Conservation (phyloP, 92 coral and sea anemone species). For the Porites lobata region DNA sequence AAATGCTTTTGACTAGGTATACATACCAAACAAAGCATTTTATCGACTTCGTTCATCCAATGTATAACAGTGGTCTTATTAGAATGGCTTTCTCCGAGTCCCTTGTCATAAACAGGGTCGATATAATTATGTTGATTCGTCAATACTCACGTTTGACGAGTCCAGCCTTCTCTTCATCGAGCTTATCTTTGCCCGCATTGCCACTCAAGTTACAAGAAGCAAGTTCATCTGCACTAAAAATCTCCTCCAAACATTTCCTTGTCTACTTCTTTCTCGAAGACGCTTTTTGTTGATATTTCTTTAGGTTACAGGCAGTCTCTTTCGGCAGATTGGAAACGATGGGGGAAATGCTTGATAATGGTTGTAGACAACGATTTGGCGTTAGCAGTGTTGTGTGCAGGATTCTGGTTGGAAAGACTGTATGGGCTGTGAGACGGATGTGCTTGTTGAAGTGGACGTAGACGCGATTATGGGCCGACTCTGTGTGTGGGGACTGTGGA, state of each 20-base stretch:
- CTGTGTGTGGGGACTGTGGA: not conserved
- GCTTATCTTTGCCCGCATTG: conserved; percentile 32
- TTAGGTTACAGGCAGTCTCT: conserved; percentile 21
- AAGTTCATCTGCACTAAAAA: conserved; percentile 12
- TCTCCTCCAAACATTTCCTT: conserved; percentile 14
- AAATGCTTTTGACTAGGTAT: too few species aligned
- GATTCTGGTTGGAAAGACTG: conserved; percentile 19
- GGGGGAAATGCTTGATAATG: conserved; percentile 21
- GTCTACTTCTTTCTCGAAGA: conserved; percentile 1
- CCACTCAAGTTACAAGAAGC: conserved; percentile 7
- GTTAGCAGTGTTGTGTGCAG: conserved; percentile 1
- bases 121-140: not conserved
- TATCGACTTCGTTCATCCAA: too few species aligned
- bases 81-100: not conserved
- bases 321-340: conserved; percentile 24
- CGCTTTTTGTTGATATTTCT: not conserved
- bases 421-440: conserved; percentile 6
- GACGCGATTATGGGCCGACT: not conserved
- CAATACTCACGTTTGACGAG: conserved; percentile 12
- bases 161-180: conserved; percentile 19
- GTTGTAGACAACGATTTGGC: conserved; percentile 16
- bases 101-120: not conserved
- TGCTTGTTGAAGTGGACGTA: conserved; percentile 15
- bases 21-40: too few species aligned
- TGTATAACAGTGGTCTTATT: not conserved